These are phyloP conservation scores for Euplexia lucipara DNA, from an alignment of 2,888 invertebrate species.

Conservation along the genomic window DNA sequence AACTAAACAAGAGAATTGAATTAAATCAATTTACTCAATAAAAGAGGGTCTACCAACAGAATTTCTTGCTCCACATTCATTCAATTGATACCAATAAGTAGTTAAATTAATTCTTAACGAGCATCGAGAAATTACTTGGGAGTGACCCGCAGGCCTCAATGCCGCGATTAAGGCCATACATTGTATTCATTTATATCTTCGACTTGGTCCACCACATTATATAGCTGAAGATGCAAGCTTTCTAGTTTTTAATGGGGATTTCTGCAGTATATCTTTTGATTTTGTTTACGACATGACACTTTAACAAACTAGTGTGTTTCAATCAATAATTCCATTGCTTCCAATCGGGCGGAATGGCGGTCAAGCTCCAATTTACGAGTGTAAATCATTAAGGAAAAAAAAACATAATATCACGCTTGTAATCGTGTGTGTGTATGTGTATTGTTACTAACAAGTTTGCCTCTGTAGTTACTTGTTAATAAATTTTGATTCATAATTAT, in stretches of 20 bases:
- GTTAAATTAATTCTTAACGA: conserved; percentile 77
- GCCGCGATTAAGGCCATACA: conserved; percentile 75
- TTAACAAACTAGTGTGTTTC: too few relatives aligned
- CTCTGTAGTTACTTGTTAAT: too few relatives aligned
- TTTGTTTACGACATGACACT: conserved; percentile 2
- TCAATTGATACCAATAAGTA: conserved; percentile 76
- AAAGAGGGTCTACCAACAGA: conserved; percentile 43
- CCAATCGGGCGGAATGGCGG: too few relatives aligned
- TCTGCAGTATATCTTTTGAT: conserved; percentile 17
- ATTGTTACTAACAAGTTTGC: too few relatives aligned
- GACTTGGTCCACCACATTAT: conserved; percentile 56
- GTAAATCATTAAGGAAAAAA: too few relatives aligned
- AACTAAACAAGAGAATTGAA: conserved; percentile 56
- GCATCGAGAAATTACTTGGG: conserved; percentile 71
- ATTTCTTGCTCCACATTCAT: conserved; percentile 72
- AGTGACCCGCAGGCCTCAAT: conserved; percentile 66
- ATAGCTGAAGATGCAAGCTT: conserved; percentile 55
- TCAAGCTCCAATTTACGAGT: too few relatives aligned
- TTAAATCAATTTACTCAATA: conserved; percentile 59
- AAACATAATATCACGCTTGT: too few relatives aligned
- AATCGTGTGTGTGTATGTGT: too few relatives aligned
- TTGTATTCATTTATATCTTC: conserved; percentile 66
- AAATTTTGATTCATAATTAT: too few relatives aligned
- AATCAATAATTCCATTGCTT: too few relatives aligned
- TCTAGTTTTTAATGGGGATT: conserved; percentile 54